Percentiles rank a stretch among this genome's conserved stretches.
phyloP scores from a whole-genome alignment of 2,888 invertebrate species.

The Selenia dentaria region DNA sequence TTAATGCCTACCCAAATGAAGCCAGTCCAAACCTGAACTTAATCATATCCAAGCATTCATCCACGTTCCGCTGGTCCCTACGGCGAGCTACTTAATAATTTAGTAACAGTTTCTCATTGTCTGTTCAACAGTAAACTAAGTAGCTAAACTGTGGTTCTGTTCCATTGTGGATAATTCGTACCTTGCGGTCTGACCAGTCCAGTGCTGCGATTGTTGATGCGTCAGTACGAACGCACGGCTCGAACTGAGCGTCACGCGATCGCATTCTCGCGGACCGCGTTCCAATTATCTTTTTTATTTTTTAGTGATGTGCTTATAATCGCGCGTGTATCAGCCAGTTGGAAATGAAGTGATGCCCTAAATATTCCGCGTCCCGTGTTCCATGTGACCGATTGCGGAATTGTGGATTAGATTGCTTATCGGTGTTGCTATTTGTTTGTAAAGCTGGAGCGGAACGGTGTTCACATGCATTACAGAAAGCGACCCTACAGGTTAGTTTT shows the following conservation, averaged over 20 bases:
- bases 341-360: slow-evolving; percentile 45
- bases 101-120: slow-evolving; percentile 65
- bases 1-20: too few species aligned
- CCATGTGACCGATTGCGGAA: slow-evolving; percentile 45
- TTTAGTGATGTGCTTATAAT: slow-evolving; percentile 36
- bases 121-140: slow-evolving; percentile 18
- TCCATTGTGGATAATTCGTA: slow-evolving; percentile 65
- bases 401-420: slow-evolving; percentile 42
- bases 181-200: slow-evolving; percentile 52
- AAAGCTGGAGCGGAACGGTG: slow-evolving; percentile 81
- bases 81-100: slow-evolving; percentile 63
- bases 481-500: slow-evolving; percentile 65
- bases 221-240: slow-evolving; percentile 65
- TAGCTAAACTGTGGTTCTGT: slow-evolving; percentile 28
- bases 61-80: slow-evolving; percentile 23
- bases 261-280: slow-evolving; percentile 40
- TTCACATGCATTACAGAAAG: slow-evolving; percentile 83
- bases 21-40: slow-evolving; percentile 11
- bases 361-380: slow-evolving; percentile 38
- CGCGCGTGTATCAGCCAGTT: slow-evolving; percentile 27
- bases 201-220: slow-evolving; percentile 55
- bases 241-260: slow-evolving; percentile 53
- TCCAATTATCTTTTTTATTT: slow-evolving; percentile 38
- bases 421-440: slow-evolving; percentile 56
- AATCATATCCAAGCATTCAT: slow-evolving; percentile 33